Evolutionary conservation across 2,888 invertebrate species (phyloP).

Genomic region (Hypolimnas misippus): DNA sequence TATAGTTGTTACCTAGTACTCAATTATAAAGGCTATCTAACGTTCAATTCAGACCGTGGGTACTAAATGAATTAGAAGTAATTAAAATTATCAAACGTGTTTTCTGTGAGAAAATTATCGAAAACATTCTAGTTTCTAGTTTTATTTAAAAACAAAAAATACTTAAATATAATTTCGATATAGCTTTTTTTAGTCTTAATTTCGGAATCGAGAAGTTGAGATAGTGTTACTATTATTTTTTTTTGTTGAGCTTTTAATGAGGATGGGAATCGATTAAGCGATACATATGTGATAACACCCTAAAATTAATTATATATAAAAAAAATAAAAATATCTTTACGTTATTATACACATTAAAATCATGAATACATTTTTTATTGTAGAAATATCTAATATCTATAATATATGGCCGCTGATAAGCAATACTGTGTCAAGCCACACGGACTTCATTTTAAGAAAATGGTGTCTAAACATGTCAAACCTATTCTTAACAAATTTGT

Average conservation of each 20-base stretch:
- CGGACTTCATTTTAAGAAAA: no score
- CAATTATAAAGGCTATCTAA: no score
- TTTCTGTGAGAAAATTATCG: constrained; percentile 2
- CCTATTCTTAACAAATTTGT: no score
- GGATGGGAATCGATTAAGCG: not conserved
- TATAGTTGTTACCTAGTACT: no score
- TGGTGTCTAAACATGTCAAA: no score
- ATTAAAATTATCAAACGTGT: not conserved
- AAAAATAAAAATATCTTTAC: no score
- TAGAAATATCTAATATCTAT: no score
- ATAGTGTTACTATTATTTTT: not conserved
- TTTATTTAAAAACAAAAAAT: not conserved
- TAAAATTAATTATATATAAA: no score
- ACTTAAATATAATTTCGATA: not conserved
- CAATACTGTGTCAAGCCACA: no score
- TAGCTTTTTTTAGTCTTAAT: not conserved
- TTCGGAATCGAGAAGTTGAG: constrained; percentile 2
- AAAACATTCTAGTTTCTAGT: constrained; percentile 1
- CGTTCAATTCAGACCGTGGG: not conserved
- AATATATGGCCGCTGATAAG: no score
- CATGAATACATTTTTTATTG: no score
- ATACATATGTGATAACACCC: not conserved
- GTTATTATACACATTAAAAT: no score
- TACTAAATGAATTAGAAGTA: constrained; percentile 5
- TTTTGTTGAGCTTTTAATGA: not conserved